Evolutionary conservation across 1,140 invertebrate species (phyloP).

Genomic region (Ladona fulva): DNA sequence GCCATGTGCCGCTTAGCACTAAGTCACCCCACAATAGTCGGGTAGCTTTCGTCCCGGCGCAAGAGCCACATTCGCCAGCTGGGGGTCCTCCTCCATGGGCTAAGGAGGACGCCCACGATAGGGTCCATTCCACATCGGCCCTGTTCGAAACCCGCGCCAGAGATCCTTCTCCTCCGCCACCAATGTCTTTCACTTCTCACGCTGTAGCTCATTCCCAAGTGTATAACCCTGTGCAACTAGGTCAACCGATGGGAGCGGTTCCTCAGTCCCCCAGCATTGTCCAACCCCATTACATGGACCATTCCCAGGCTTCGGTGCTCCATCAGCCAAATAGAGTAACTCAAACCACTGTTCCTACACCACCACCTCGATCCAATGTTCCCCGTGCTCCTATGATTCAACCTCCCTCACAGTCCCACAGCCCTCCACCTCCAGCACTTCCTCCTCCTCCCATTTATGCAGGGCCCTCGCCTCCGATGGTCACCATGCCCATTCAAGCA

Average conservation of each 20-base stretch:
- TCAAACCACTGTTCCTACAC: not conserved
- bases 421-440: constrained; percentile 14
- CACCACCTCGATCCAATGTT: constrained; percentile 14
- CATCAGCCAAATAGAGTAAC: not conserved
- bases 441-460: constrained; percentile 15
- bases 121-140: constrained; percentile 18
- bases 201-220: not conserved
- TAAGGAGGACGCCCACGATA: constrained; percentile 14
- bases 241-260: constrained; percentile 14
- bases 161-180: constrained; percentile 18
- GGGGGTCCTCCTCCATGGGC: constrained; percentile 19
- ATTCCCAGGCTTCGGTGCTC: not conserved
- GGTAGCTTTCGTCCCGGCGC: not conserved
- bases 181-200: not conserved
- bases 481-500: too few species aligned
- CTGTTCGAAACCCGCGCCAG: constrained; percentile 21
- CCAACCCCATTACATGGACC: not conserved
- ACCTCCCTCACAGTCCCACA: not conserved
- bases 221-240: constrained; percentile 28
- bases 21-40: not conserved
- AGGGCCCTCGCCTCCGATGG: too few species aligned
- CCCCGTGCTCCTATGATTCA: not conserved
- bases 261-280: constrained; percentile 24
- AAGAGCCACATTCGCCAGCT: not conserved
- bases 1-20: not conserved